These are phyloP conservation scores for Selenia dentaria DNA, from an alignment of 2,888 invertebrate genomes.

Conservation along the genomic window DNA sequence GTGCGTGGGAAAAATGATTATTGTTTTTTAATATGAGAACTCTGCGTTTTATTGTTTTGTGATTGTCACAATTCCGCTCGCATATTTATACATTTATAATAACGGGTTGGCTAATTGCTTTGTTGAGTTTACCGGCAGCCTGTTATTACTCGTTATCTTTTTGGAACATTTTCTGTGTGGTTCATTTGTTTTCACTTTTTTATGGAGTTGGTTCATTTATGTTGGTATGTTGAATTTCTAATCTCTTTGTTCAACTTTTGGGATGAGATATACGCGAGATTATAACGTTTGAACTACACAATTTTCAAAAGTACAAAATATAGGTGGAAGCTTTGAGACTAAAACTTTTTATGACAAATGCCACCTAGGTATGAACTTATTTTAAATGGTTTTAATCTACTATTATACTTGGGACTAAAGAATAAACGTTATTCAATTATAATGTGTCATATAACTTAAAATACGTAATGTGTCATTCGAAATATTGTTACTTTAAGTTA, in stretches of 20 bases:
- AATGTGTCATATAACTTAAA: too few species aligned
- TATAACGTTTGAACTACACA: too few species aligned
- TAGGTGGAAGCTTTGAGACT: too few species aligned
- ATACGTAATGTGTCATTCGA: too few species aligned
- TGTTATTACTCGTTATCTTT: constrained; percentile 6
- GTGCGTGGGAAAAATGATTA: constrained; percentile 33
- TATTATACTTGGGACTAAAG: too few species aligned
- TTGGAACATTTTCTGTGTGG: constrained; percentile 4
- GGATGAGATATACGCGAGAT: too few species aligned
- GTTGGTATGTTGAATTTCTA: constrained; percentile 6
- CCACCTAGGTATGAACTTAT: too few species aligned
- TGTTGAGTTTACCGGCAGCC: constrained; percentile 5
- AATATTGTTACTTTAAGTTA: too few species aligned
- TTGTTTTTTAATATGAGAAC: constrained; percentile 31
- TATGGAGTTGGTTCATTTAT: constrained; percentile 2
- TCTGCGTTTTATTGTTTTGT: constrained; percentile 29
- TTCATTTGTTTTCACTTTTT: constrained; percentile 20
- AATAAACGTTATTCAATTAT: too few species aligned
- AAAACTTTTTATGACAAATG: too few species aligned
- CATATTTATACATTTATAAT: constrained; percentile 4
- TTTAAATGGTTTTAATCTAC: too few species aligned
- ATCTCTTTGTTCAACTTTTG: not conserved
- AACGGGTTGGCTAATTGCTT: constrained; percentile 5
- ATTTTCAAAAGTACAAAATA: too few species aligned
- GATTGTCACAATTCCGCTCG: constrained; percentile 15